Evolutionary conservation across 2,888 invertebrate genomes (phyloP).

Genomic region (Amphipoea lucens): DNA sequence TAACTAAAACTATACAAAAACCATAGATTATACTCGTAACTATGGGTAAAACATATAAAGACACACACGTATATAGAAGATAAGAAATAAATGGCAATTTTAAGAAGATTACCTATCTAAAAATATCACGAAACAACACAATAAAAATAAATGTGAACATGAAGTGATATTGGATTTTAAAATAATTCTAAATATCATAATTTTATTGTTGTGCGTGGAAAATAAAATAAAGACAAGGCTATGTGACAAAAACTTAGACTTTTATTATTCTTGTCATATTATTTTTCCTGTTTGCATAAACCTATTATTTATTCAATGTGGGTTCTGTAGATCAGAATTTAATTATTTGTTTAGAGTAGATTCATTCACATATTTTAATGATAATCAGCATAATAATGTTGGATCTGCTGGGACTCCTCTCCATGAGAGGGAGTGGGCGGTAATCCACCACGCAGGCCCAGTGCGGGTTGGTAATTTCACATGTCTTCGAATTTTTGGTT

Average conservation of each 20-base stretch:
- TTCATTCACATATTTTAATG: background rate
- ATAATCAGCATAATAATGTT: no score
- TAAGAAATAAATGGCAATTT: background rate
- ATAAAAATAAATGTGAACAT: constrained; percentile 1
- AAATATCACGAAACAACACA: background rate
- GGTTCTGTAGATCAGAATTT: constrained; percentile 32
- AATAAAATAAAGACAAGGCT: constrained; percentile 4
- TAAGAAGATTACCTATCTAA: background rate
- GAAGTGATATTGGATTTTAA: background rate
- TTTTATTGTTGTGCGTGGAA: background rate
- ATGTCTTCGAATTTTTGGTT: background rate
- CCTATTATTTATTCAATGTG: constrained; percentile 8
- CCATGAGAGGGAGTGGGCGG: background rate
- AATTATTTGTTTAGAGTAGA: background rate
- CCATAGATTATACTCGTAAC: background rate
- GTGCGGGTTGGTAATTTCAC: background rate
- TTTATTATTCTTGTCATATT: constrained; percentile 15
- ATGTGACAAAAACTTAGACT: constrained; percentile 7
- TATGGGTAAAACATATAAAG: background rate
- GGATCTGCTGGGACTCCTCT: background rate
- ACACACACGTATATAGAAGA: background rate
- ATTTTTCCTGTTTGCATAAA: constrained; percentile 21
- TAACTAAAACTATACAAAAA: no score
- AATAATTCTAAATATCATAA: background rate
- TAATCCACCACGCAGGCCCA: background rate